Evolutionary conservation across 2,888 invertebrate genomes (phyloP), one percentile per base, ranked within the genome.

Genomic region (Xestobium rufovillosum): DNA sequence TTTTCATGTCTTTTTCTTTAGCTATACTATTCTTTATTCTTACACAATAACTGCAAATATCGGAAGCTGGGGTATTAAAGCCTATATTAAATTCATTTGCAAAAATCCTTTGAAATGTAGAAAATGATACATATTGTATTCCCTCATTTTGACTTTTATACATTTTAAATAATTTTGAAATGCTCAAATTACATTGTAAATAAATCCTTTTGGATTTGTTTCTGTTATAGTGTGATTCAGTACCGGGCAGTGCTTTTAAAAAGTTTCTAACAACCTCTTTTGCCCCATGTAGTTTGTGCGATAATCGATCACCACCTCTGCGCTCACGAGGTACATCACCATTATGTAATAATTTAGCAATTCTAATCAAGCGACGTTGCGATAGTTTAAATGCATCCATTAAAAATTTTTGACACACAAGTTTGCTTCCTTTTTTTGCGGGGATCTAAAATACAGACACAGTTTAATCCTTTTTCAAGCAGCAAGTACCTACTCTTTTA

Each of bases 251-350:
- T 19, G 35, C 32, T 23, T 34, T 26, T 25, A 53, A 37, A 36
- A 51, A 50, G 10, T 47, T 26, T 26, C 41, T 36, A 8, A 51
- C 26, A 26, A 14, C 38, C 16, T 49, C 34, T 39, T 45, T 50
- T 42, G 48, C 48, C 16, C 41, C 32, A 29, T 27, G 28, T 32
- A 35, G 37, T 41, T 47, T 51, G 11, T 30, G n/a, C n/a, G 26
- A 27, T 11, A 27, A 32, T 4, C 28, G 31, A 34, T 42, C 43
- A 26, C 51, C 50, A 35, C 50, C 49, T 31, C 50, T 38, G n/a
- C 41, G 47, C 39, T 52, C 52, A 42, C 38, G 37, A 19, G 48
- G 41, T 28, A 40, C 41, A 15, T 45, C 42, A 8, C 45, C 45
- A 34, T 35, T 32, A 29, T 36, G 14, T 26, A 29, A 26, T 16